Percentiles rank a stretch among this genome's conserved stretches.
These are phyloP conservation scores for Drosophila hydei DNA, from an alignment of 1,140 invertebrate species.

Conservation along the genomic window DNA sequence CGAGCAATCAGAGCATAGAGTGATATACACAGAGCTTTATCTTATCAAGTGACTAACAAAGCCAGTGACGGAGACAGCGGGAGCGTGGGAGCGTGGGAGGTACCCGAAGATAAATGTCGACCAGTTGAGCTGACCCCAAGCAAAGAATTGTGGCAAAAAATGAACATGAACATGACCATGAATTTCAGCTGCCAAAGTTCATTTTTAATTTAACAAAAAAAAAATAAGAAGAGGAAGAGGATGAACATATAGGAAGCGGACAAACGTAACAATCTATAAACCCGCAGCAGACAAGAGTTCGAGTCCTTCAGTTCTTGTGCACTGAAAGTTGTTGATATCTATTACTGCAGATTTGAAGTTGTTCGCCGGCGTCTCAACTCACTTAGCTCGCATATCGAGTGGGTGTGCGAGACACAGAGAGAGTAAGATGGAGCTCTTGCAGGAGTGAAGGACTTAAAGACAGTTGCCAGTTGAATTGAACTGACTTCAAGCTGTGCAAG, in stretches of 20 bases:
- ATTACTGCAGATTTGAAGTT: slow-evolving; percentile 78
- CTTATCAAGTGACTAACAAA: slow-evolving; percentile 65
- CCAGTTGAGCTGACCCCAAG: slow-evolving; percentile 56
- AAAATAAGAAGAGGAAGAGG: neutral
- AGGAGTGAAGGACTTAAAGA: slow-evolving; percentile 54
- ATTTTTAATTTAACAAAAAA: slow-evolving; percentile 72
- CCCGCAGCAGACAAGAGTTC: slow-evolving; percentile 43
- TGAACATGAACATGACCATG: slow-evolving; percentile 71
- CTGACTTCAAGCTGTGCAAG: slow-evolving; percentile 47
- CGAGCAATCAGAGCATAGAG: slow-evolving; percentile 41
- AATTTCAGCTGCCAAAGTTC: slow-evolving; percentile 77
- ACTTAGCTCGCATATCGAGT: slow-evolving; percentile 59
- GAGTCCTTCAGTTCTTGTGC: slow-evolving; percentile 27
- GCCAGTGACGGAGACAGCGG: slow-evolving; percentile 29
- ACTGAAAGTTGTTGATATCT: slow-evolving; percentile 78
- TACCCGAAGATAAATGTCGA: slow-evolving; percentile 59
- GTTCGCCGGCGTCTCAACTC: slow-evolving; percentile 72
- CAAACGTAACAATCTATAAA: slow-evolving; percentile 61
- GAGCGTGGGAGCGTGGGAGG: neutral
- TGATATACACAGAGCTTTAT: slow-evolving; percentile 58
- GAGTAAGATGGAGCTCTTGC: neutral
- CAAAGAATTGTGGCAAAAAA: slow-evolving; percentile 64
- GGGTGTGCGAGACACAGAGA: neutral
- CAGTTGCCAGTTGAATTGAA: slow-evolving; percentile 76
- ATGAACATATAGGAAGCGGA: neutral